Conservation (phyloP, 1,140 invertebrate genomes). For the Plutomurus gul region DNA sequence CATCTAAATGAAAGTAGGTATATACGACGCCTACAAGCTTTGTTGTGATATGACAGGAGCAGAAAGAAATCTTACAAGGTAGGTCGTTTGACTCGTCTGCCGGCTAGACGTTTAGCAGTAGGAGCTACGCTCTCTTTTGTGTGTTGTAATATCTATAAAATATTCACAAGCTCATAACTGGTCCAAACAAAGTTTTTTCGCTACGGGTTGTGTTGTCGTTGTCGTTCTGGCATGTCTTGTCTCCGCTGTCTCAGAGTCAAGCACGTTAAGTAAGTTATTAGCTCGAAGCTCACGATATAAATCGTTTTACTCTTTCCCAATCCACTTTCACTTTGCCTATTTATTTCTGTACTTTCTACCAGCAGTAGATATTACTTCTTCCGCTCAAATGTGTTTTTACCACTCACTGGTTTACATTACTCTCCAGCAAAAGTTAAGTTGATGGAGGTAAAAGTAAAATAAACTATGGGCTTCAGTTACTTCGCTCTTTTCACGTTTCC, state of each 20-base stretch:
- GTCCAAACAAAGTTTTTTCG: background rate
- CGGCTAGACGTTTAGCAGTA: no score
- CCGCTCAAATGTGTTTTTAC: no score
- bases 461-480: background rate
- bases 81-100: no score
- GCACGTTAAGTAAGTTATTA: slow-evolving; percentile 21
- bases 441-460: background rate
- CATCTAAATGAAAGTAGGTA: no score
- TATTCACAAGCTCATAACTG: no score
- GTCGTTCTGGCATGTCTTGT: background rate
- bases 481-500: background rate
- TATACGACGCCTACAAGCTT: no score
- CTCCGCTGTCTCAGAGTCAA: background rate
- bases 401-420: background rate
- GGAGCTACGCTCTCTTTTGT: no score
- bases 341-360: background rate
- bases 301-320: slow-evolving; percentile 24
- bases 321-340: background rate
- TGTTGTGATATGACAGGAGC: no score
- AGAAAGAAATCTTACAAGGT: no score
- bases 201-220: background rate
- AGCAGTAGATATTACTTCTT: background rate
- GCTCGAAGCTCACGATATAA: background rate
- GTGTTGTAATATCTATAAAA: no score
- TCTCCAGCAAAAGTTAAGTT: background rate